These are phyloP conservation scores for Etheostoma spectabile DNA, from an alignment of 2,113 vertebrate genomes.

Conservation along the genomic window DNA sequence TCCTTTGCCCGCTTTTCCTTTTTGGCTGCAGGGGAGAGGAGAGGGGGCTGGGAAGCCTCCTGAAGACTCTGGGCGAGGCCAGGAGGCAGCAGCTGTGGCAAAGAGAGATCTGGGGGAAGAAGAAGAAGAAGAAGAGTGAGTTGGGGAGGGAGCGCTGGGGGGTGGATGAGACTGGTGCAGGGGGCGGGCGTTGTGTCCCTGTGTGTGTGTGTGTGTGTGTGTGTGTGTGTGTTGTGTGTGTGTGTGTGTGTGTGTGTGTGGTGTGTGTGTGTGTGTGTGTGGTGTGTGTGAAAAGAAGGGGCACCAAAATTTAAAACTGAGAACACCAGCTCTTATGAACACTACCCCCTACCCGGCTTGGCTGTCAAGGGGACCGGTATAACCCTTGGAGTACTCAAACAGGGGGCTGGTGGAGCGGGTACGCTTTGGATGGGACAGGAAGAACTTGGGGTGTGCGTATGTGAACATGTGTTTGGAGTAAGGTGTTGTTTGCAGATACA, in stretches of 20 bases:
- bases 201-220: conserved; percentile 9
- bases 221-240: no score
- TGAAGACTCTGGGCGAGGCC: conserved; percentile 78
- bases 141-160: conserved; percentile 63
- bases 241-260: conserved; percentile 52
- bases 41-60: conserved; percentile 82
- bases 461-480: conserved; percentile 48
- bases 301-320: conserved; percentile 62
- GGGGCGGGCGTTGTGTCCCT: conserved; percentile 59
- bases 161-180: conserved; percentile 63
- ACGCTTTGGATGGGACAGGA: conserved; percentile 45
- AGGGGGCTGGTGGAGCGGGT: conserved; percentile 32
- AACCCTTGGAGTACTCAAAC: conserved; percentile 56
- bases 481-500: conserved; percentile 54
- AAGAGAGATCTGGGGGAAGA: conserved; percentile 77
- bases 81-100: conserved; percentile 84
- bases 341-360: conserved; percentile 68
- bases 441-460: conserved; percentile 25
- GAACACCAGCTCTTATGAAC: conserved; percentile 68
- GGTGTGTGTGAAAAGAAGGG: conserved; percentile 34
- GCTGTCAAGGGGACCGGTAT: conserved; percentile 58
- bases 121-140: conserved; percentile 56
- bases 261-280: conserved; percentile 11
- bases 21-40: conserved; percentile 78
- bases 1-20: conserved; percentile 79